These are phyloP conservation scores for Trissolcus basalis DNA, from an alignment of 1,140 invertebrate species.

Conservation along the genomic window DNA sequence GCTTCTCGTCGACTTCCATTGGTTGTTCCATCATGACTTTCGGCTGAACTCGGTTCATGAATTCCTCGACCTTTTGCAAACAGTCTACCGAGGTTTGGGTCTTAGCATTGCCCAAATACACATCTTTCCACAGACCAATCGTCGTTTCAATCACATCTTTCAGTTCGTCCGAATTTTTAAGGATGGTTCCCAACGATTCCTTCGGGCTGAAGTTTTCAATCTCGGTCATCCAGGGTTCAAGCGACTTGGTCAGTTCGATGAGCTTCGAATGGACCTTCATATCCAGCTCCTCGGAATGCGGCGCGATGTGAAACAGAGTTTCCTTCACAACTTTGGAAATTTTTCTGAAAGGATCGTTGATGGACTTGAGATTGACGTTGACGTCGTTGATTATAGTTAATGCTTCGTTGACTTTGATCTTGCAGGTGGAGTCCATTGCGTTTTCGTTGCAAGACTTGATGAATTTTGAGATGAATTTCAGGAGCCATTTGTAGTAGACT, in stretches of 20 bases:
- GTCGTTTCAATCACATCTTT: conserved; percentile 30
- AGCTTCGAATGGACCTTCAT: conserved; percentile 48
- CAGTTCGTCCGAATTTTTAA: conserved; percentile 4
- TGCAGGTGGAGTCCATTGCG: conserved; percentile 1
- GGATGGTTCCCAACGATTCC: not conserved
- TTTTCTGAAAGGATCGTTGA: conserved; percentile 65
- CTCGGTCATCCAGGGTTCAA: conserved; percentile 46
- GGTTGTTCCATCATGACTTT: conserved; percentile 4
- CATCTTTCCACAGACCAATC: conserved; percentile 54
- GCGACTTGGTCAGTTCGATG: conserved; percentile 28
- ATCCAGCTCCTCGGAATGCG: conserved; percentile 60
- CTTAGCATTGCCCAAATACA: conserved; percentile 32
- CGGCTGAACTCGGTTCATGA: conserved; percentile 41
- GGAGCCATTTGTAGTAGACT: conserved; percentile 72
- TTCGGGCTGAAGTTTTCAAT: conserved; percentile 15
- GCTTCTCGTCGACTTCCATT: conserved; percentile 9
- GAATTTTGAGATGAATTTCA: conserved; percentile 62
- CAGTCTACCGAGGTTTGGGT: conserved; percentile 14
- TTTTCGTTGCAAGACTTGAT: conserved; percentile 13
- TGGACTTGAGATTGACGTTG: conserved; percentile 38
- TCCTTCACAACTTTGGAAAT: conserved; percentile 64
- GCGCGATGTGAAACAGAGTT: conserved; percentile 55
- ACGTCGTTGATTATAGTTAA: conserved; percentile 36
- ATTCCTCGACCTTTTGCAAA: conserved; percentile 34
- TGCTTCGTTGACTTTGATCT: conserved; percentile 25